Percentiles rank a stretch among this genome's conserved stretches.
phyloP scores from a whole-genome alignment of 2,113 vertebrate genomes.

The Anser cygnoides region DNA sequence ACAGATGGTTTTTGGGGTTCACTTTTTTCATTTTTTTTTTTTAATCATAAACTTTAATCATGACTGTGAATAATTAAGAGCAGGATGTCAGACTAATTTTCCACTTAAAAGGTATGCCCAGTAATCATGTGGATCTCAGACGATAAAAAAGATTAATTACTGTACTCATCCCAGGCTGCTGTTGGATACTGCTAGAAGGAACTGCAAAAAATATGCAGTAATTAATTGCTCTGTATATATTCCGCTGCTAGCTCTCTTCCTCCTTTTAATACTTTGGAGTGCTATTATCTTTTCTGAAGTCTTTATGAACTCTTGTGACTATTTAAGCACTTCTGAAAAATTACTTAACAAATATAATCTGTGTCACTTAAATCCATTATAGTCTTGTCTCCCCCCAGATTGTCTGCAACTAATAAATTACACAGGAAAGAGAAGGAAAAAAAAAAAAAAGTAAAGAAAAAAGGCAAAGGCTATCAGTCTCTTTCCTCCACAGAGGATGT shows the following conservation, averaged over 20 bases:
- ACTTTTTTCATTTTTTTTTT: neutral
- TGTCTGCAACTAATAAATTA: neutral
- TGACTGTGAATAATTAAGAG: neutral
- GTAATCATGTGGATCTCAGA: neutral
- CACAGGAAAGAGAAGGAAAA: neutral
- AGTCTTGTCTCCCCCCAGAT: neutral
- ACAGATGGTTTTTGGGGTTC: neutral
- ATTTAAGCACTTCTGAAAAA: slow-evolving; percentile 18
- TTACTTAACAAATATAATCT: neutral
- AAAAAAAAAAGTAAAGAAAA: neutral
- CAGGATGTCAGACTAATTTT: slow-evolving; percentile 26
- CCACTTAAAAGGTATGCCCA: neutral
- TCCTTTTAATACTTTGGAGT: slow-evolving; percentile 12
- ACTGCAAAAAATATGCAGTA: neutral
- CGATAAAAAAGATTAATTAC: slow-evolving; percentile 44
- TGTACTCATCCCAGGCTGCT: neutral
- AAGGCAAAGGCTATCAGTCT: neutral
- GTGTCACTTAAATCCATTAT: neutral
- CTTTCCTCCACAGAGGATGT: neutral
- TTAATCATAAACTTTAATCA: neutral
- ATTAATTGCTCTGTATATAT: neutral
- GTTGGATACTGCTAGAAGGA: neutral
- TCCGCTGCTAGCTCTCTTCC: neutral
- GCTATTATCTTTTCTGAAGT: neutral
- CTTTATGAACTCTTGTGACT: neutral